Evolutionary conservation across 2,888 invertebrate species (phyloP), one percentile per base, ranked within the genome.

Genomic region (Dynastes grantii): DNA sequence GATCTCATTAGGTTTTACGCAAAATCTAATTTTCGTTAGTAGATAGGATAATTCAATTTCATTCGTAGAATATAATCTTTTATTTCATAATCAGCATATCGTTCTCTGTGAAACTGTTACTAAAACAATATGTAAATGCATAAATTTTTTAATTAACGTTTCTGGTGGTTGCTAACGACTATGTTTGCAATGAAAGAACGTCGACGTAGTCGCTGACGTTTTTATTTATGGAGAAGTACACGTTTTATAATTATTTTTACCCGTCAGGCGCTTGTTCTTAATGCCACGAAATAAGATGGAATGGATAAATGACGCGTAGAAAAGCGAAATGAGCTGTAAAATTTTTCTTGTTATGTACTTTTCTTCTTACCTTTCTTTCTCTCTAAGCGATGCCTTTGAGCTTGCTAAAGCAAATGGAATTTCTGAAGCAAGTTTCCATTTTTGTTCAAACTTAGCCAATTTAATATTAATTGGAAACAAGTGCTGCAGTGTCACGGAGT

Each of bases 291-390:
- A 68, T 68, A 51, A 51, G 68, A 68, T 68, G 49, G 51, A 51
- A 51, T 27, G 68, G 29, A 68, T 68, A 68, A 68, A 68, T 51
- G 68, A 68, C 22, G 51, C 68, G 68, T 51, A 51, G 68, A 53
- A 68, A 68, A 29, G 49, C n/a, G 68, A 68, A 68, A 68, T 68
- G 68, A 51, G 68, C 68, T 51, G 68, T 68, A 68, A 68, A 51
- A 68, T 68, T 68, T 68, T 49, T 68, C 68, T 68, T 68, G 29
- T 51, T 68, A 51, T 51, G 68, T 51, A 51, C 32, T 16, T 51
- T 68, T 51, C 27, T 16, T 51, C 27, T 51, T 49, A 22, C 51
- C 27, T 27, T n/a, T 68, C 9, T 27, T 68, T 51, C 22, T 51
- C 27, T 29, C 27, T 45, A 51, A 27, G 27, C 16, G 68, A 27